Base-by-base conservation (phyloP, 2,888 invertebrate species). In the Pammene fasciana region DNA sequence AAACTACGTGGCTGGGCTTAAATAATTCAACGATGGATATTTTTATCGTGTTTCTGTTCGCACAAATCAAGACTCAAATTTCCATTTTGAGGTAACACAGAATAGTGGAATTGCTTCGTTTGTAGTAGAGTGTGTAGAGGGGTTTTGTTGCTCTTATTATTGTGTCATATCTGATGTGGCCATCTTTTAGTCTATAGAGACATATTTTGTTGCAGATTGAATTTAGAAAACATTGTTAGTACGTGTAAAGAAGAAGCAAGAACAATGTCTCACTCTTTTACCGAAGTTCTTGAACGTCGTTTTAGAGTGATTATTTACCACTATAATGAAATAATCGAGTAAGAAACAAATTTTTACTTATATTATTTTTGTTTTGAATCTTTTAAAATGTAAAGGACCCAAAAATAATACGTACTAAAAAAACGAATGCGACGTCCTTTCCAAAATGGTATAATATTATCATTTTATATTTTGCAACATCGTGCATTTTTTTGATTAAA, bases 11-110 rank as follows among this genome's bases (percentile, higher is more conserved):
- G 82, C 75, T 84, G 4, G 87, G 84, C n/a, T 73, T 80, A 41
- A 79, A 78, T 66, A 87, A 86, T 62, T 82, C 86, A 11, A 80
- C 84, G 5, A 81, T 84, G 73, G 87, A 88, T 65, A 77, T 78
- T 46, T 82, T 85, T 71, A 80, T 87, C 45, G 74, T 82, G 1
- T 83, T 77, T 73, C 75, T 85, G 13, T 75, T 84, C 34, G 83
- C 81, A 16, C 87, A 87, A 71, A 79, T 79, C 73, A 83, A 84
- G 73, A 82, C 85, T 13, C 88, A 88, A 75, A 71, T 88, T 41
- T 75, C 79, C 43, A 87, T 88, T 73, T 75, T 88, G 46, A 83
- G 87, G 88, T 87, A 70, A 54, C 0, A n/a, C 14, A 34, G 34
- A 11, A 16, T 34, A n/a, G 7, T 18, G 11, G 9, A 50, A 11